Evolutionary conservation across 2,888 invertebrate species (phyloP).

Genomic region (Tenthredo distinguenda): DNA sequence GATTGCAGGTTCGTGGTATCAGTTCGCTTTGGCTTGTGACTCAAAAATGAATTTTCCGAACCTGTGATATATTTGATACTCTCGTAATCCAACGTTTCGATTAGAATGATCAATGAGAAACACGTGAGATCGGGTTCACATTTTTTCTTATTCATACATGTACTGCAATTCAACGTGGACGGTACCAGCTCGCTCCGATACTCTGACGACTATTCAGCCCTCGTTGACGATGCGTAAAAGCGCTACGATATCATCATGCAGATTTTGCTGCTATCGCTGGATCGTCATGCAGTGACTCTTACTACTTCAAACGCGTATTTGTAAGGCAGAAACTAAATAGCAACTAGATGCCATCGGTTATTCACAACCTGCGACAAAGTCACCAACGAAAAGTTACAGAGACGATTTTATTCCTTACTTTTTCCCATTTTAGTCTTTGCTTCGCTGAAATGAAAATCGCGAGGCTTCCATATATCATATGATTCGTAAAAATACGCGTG

Average conservation of each 20-base stretch:
- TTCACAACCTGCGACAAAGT: neutral
- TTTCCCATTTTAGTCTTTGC: neutral
- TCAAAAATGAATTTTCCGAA: neutral
- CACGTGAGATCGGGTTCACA: neutral
- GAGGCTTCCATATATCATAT: neutral
- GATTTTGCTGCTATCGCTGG: neutral
- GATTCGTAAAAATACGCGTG: neutral
- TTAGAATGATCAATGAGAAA: conserved; percentile 12
- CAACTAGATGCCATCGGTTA: neutral
- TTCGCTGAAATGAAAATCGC: neutral
- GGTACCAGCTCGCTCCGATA: neutral
- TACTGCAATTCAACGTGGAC: neutral
- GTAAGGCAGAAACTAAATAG: neutral
- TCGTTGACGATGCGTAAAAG: conserved; percentile 8
- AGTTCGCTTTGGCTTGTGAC: neutral
- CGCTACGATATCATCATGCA: neutral
- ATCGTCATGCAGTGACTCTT: neutral
- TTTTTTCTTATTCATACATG: neutral
- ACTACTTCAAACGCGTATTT: neutral
- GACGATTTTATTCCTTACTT: neutral
- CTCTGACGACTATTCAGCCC: neutral
- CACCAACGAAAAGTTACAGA: neutral
- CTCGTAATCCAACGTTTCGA: neutral
- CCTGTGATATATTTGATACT: neutral
- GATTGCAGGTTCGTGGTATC: neutral